phyloP scores from a whole-genome alignment of 2,113 vertebrate genomes.

The Spizaetus ornatus region DNA sequence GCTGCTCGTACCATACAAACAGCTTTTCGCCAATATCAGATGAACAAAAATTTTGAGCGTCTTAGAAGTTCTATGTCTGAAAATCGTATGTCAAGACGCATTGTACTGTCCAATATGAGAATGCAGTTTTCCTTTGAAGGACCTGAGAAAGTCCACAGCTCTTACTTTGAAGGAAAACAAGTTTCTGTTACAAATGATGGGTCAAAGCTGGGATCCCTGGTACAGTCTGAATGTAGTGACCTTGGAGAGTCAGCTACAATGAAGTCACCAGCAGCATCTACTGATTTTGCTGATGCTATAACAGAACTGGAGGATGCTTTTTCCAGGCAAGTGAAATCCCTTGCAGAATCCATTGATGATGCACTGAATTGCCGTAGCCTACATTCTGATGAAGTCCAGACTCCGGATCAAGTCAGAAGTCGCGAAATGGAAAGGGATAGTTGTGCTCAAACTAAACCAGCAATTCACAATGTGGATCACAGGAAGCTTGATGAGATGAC shows the following conservation, averaged over 20 bases:
- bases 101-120: constrained; percentile 98
- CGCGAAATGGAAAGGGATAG: constrained; percentile 79
- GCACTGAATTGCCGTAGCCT: constrained; percentile 93
- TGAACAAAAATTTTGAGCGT: constrained; percentile 98
- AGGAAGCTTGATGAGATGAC: constrained; percentile 92
- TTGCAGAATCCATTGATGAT: constrained; percentile 95
- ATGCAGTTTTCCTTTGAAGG: constrained; percentile 99
- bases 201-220: constrained; percentile 80
- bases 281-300: constrained; percentile 90
- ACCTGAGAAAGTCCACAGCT: constrained; percentile 96
- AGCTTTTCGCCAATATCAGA: constrained; percentile 98
- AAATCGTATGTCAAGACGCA: constrained; percentile 96
- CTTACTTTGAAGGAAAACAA: constrained; percentile 95
- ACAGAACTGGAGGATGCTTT: constrained; percentile 97
- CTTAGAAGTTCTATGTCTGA: constrained; percentile 98
- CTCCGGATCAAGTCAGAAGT: constrained; percentile 67
- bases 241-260: constrained; percentile 77
- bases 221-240: constrained; percentile 81
- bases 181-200: constrained; percentile 87
- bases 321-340: constrained; percentile 94
- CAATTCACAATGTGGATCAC: constrained; percentile 75
- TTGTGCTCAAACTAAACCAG: constrained; percentile 73
- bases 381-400: constrained; percentile 82
- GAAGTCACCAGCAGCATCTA: constrained; percentile 81
- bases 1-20: constrained; percentile 97